Evolutionary conservation across 2,888 invertebrate genomes (phyloP), one percentile per base, ranked within the genome.

Genomic region (Elegia similella): DNA sequence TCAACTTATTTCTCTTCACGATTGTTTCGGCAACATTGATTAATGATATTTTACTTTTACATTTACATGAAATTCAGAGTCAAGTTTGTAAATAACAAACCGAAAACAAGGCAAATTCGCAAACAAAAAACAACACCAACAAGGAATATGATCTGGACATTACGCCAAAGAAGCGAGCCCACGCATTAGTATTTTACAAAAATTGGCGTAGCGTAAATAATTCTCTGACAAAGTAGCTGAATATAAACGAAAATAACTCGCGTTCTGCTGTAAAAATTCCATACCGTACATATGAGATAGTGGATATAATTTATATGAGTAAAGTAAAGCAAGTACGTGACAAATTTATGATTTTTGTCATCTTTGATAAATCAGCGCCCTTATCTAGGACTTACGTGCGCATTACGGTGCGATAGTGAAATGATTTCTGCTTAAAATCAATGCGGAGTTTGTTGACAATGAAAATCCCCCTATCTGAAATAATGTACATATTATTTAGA

Each of bases 341-440:
- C 76, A 80, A 73, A 82, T 86, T 84, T 84, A 84, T 78, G 75
- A 80, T 72, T 76, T 78, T 70, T 70, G 71, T 78, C 75, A 76
- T 84, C 79, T 74, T 23, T 80, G 79, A 81, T 82, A 81, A 78
- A 84, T 81, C 80, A 78, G 65, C 60, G 67, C 65, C 72, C 66
- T 69, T 85, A 86, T 86, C 84, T 81, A 34, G 42, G 62, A 58
- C 53, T 59, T 59, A 57, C 48, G 34, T 55, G 58, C 63, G 59
- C 62, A 59, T 58, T 23, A 58, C 42, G 17, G 60, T 64, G 60
- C 60, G 59, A 43, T 50, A 57, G 46, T 54, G 38, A 30, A 52
- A 44, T 42, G 32, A 34, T 52, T 58, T 48, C 42, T 52, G 43
- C 23, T 56, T 47, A 56, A 59, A 52, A 54, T 62, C 42, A 55